Percentiles rank a stretch among this genome's conserved stretches.
These are phyloP conservation scores for Bruchidius siliquastri DNA, from an alignment of 2,888 invertebrate species.

Conservation along the genomic window DNA sequence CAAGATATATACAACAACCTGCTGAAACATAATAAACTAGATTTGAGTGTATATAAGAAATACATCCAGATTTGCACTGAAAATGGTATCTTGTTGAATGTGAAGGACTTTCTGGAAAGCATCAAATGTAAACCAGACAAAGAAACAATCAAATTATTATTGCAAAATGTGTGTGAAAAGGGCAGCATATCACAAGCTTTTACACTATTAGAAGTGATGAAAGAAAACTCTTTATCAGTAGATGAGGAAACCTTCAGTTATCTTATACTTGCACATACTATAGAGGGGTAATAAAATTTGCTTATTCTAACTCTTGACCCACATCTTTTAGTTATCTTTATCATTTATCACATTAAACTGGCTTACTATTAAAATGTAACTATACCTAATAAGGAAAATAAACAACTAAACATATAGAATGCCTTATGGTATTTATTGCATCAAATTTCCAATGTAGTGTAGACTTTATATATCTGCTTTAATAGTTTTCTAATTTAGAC, in stretches of 20 bases:
- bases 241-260: constrained; percentile 58
- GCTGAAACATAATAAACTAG: constrained; percentile 45
- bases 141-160: constrained; percentile 54
- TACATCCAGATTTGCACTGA: constrained; percentile 57
- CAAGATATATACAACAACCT: constrained; percentile 55
- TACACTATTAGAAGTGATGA: constrained; percentile 59
- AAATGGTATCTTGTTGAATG: constrained; percentile 50
- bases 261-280: constrained; percentile 57
- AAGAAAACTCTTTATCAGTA: constrained; percentile 49
- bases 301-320: no score
- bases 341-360: no score
- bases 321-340: constrained; percentile 5
- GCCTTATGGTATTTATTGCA: no score
- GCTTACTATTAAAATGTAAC: no score
- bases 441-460: no score
- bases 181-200: constrained; percentile 57
- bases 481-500: no score
- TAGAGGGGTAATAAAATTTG: constrained; percentile 46
- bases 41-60: constrained; percentile 53
- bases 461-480: no score
- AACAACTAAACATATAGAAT: no score
- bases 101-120: constrained; percentile 47
- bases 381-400: no score
- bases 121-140: constrained; percentile 51
- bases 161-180: constrained; percentile 53